Conservation (phyloP, 2,888 invertebrate species). For the Ashinkailepas kermadecensis region DNA sequence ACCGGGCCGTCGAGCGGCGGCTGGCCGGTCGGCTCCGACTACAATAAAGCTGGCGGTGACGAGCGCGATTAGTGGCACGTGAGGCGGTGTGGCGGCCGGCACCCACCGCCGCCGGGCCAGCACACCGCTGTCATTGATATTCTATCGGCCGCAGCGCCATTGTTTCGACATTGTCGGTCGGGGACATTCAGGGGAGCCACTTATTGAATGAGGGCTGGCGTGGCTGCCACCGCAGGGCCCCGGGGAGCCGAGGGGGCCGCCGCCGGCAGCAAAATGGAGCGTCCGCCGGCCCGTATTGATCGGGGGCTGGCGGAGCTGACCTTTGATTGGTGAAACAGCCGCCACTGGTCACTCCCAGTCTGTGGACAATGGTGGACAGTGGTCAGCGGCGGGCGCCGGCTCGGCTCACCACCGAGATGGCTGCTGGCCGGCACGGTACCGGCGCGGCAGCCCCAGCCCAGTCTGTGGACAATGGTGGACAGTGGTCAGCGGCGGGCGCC, state of each 20-base stretch:
- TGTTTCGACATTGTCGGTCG: conserved; percentile 14
- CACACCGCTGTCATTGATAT: conserved; percentile 5
- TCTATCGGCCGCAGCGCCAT: conserved; percentile 6
- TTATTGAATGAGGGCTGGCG: conserved; percentile 2
- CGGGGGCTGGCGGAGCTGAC: background rate
- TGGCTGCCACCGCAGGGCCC: background rate
- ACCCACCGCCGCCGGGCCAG: background rate
- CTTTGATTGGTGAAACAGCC: background rate
- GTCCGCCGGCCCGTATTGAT: background rate
- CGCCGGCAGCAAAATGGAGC: background rate
- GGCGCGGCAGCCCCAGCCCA: no score
- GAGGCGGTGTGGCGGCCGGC: background rate
- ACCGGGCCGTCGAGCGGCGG: background rate
- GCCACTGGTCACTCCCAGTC: background rate
- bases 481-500: conserved; percentile 14
- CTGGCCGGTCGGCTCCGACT: no score
- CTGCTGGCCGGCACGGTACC: no score
- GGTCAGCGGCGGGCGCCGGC: conserved; percentile 9
- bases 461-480: background rate
- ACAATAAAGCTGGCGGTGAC: background rate
- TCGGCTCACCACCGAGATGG: background rate
- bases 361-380: background rate
- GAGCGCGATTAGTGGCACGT: conserved; percentile 11
- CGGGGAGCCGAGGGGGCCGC: background rate
- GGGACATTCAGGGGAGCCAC: background rate